Percentiles rank a stretch among this genome's conserved stretches.
phyloP scores from a whole-genome alignment of 2,888 invertebrate species.

The Diaprepes abbreviatus region DNA sequence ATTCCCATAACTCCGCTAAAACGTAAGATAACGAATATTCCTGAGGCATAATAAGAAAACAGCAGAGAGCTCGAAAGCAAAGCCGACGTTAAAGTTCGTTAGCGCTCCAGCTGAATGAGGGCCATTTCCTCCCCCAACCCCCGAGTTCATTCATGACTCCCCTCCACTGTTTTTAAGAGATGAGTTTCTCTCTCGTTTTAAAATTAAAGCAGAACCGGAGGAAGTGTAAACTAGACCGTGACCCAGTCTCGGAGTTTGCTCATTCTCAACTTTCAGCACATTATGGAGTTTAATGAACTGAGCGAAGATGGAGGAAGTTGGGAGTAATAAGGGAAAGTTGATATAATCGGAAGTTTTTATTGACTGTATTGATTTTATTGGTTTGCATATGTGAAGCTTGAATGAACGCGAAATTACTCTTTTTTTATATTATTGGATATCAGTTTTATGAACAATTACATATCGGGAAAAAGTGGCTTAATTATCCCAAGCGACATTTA shows the following conservation, averaged over 20 bases:
- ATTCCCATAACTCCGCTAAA: conserved; percentile 30
- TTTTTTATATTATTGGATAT: too few species aligned
- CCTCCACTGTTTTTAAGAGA: conserved; percentile 64
- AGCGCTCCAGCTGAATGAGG: conserved; percentile 59
- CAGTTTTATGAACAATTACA: too few species aligned
- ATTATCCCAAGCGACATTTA: too few species aligned
- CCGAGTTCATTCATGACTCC: conserved; percentile 53
- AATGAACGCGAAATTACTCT: too few species aligned
- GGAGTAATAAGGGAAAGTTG: conserved; percentile 41
- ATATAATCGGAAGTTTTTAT: conserved; percentile 30
- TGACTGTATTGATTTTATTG: conserved; percentile 23
- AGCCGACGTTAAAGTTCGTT: conserved; percentile 57
- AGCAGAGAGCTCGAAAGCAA: conserved; percentile 42
- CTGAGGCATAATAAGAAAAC: conserved; percentile 45
- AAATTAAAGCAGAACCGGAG: conserved; percentile 63
- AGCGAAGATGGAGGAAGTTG: conserved; percentile 35
- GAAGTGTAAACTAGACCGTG: conserved; percentile 67
- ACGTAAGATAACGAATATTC: conserved; percentile 39
- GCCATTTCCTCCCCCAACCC: conserved; percentile 51
- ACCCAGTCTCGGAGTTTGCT: conserved; percentile 57
- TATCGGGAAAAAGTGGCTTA: too few species aligned
- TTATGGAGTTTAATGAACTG: conserved; percentile 49
- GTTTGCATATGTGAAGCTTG: background rate
- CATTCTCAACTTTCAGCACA: conserved; percentile 50
- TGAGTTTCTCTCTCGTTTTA: conserved; percentile 65